phyloP scores from a whole-genome alignment of 2,888 invertebrate species.

The Zootermopsis nevadensis region DNA sequence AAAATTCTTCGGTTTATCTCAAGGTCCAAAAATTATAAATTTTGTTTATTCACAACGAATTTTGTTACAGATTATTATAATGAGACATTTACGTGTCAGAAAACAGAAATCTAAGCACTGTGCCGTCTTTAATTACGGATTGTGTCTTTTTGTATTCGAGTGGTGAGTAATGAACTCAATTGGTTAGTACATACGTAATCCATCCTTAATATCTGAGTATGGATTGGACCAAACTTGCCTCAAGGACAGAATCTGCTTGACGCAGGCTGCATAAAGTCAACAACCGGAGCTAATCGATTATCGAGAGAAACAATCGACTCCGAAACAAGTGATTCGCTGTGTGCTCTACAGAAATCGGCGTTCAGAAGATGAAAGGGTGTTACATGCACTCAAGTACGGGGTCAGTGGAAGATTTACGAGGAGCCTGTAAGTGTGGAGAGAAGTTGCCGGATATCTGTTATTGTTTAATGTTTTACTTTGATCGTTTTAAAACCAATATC shows the following conservation, averaged over 20 bases:
- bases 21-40: not conserved
- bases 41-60: not conserved
- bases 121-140: not conserved
- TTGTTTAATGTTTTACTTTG: no score
- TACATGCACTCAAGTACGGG: not conserved
- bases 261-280: not conserved
- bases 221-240: not conserved
- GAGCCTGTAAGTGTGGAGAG: no score
- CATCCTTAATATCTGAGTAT: not conserved
- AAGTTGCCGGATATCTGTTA: no score
- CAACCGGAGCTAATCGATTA: conserved; percentile 11
- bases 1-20: no score
- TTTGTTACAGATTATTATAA: not conserved
- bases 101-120: not conserved
- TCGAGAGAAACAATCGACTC: not conserved
- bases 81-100: conserved; percentile 29
- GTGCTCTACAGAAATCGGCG: not conserved
- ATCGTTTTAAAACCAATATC: no score
- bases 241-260: not conserved
- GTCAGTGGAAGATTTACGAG: not conserved
- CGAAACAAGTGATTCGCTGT: conserved; percentile 14
- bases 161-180: not conserved
- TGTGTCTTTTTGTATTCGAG: not conserved
- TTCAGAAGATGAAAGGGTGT: conserved; percentile 20
- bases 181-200: not conserved